phyloP scores from a whole-genome alignment of 2,113 vertebrate species.

The Eptesicus fuscus region DNA sequence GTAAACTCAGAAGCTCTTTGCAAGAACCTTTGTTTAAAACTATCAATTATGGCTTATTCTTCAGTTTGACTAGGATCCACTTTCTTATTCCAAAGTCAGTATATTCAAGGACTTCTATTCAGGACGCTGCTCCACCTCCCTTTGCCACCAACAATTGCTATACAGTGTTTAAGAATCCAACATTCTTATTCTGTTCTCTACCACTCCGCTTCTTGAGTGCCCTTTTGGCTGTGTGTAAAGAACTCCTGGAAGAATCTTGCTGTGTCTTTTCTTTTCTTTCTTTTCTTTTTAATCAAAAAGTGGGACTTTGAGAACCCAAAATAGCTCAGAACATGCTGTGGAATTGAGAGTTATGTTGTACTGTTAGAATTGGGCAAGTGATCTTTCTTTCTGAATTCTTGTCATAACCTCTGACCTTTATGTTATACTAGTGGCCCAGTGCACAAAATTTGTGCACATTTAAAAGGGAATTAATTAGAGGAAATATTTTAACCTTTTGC shows the following conservation, averaged over 20 bases:
- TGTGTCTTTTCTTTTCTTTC: neutral
- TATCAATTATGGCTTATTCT: neutral
- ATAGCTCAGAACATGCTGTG: constrained; percentile 38
- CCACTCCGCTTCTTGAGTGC: neutral
- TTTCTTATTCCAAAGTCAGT: neutral
- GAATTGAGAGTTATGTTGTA: neutral
- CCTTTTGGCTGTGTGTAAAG: neutral
- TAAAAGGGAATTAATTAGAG: too few species aligned
- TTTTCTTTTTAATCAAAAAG: neutral
- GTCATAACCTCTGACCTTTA: neutral
- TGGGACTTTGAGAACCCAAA: constrained; percentile 30
- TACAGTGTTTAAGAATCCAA: too few species aligned
- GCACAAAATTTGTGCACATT: too few species aligned
- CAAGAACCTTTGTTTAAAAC: neutral
- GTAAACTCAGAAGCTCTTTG: neutral
- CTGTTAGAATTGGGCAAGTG: neutral
- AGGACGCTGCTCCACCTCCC: neutral
- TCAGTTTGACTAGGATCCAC: neutral
- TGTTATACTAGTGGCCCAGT: neutral
- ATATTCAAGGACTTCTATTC: neutral
- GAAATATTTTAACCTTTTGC: too few species aligned
- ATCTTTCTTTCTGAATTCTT: neutral
- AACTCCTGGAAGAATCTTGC: neutral
- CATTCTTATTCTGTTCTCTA: neutral
- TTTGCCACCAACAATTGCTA: neutral